Percentiles rank a stretch among this genome's conserved stretches.
These are phyloP conservation scores for Melanotaenia trifasciata DNA, from an alignment of 2,797 vertebrate species.

Conservation along the genomic window DNA sequence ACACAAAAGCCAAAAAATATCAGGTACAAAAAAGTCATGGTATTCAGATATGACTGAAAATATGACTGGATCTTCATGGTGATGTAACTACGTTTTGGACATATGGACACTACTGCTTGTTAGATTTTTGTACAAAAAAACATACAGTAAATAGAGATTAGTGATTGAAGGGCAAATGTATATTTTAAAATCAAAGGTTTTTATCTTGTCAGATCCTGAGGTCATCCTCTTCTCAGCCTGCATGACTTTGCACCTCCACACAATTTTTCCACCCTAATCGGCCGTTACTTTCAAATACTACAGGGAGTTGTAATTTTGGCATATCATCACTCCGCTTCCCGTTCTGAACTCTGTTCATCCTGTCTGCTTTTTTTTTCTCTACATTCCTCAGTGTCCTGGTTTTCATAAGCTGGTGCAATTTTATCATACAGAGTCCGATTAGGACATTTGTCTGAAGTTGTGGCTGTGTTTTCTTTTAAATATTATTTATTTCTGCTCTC, in stretches of 20 bases:
- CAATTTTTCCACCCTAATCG: constrained; percentile 23
- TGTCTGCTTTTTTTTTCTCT: constrained; percentile 23
- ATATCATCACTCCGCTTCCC: constrained; percentile 27
- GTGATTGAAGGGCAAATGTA: neutral
- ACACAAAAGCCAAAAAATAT: neutral
- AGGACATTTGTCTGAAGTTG: neutral
- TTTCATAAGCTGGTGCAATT: constrained; percentile 21
- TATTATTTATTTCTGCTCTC: neutral
- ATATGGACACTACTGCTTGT: neutral
- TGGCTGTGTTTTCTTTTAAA: neutral
- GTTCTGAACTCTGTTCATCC: constrained; percentile 24
- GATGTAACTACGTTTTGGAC: neutral
- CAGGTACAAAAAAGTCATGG: too few species aligned
- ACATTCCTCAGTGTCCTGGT: constrained; percentile 1
- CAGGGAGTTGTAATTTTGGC: constrained; percentile 47
- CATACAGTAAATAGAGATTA: neutral
- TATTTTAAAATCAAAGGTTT: neutral
- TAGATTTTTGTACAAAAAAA: too few species aligned
- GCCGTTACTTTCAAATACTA: constrained; percentile 45
- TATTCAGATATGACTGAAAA: too few species aligned
- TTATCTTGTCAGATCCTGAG: neutral
- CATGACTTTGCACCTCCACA: constrained; percentile 21
- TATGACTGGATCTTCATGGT: too few species aligned
- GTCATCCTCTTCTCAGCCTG: constrained; percentile 8
- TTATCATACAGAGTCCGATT: constrained; percentile 3